phyloP scores from a whole-genome alignment of 1,140 invertebrate species.

The Caenorhabditis briggsae region DNA sequence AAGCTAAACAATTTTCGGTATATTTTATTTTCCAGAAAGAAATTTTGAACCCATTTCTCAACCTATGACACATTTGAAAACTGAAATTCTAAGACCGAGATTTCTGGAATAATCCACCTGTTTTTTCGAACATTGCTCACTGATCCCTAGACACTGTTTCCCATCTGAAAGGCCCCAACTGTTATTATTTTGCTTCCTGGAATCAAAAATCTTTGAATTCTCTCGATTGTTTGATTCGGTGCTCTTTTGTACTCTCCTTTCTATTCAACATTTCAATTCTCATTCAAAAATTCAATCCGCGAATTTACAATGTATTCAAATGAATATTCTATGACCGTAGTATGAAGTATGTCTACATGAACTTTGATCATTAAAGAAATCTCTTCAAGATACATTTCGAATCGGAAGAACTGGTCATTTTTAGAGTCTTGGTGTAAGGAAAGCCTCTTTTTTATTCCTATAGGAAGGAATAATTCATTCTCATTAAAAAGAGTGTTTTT shows the following conservation, averaged over 20 bases:
- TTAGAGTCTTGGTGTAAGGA: too few relatives aligned
- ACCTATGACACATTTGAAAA: too few relatives aligned
- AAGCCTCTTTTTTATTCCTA: too few relatives aligned
- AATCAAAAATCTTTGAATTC: background rate
- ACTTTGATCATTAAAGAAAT: background rate
- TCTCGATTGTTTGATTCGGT: background rate
- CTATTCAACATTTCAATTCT: background rate
- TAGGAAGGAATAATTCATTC: conserved; percentile 26
- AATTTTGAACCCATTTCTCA: too few relatives aligned
- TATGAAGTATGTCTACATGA: background rate
- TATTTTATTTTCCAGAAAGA: too few relatives aligned
- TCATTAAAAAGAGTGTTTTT: conserved; percentile 53
- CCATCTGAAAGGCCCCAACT: background rate
- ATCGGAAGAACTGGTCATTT: too few relatives aligned
- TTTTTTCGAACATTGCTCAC: background rate
- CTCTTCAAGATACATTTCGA: background rate
- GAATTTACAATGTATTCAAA: conserved; percentile 3
- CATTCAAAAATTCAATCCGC: background rate
- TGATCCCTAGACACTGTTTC: background rate
- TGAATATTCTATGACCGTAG: conserved; percentile 12
- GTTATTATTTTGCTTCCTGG: background rate
- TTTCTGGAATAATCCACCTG: background rate
- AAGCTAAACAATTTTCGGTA: too few relatives aligned
- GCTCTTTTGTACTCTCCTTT: background rate
- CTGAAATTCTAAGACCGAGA: too few relatives aligned